Evolutionary conservation across 1,140 invertebrate species (phyloP).

Genomic region (Aporrectodea caliginosa): DNA sequence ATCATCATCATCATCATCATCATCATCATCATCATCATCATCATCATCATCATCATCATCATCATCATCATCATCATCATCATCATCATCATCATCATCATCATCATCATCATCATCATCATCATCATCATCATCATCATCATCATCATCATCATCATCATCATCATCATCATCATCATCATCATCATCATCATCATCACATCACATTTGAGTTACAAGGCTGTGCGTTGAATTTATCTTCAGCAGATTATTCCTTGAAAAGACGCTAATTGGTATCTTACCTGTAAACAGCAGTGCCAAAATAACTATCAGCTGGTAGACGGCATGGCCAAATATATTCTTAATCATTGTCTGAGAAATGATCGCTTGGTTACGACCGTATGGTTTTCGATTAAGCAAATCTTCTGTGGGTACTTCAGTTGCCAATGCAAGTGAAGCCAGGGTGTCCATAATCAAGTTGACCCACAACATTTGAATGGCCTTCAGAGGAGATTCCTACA

Average conservation of each 20-base stretch:
- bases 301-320: constrained; percentile 91
- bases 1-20: not conserved
- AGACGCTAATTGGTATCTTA: too few species aligned
- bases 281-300: constrained; percentile 62
- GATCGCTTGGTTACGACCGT: constrained; percentile 92
- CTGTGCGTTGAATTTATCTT: not conserved
- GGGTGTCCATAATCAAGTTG: constrained; percentile 97
- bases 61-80: not conserved
- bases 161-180: not conserved
- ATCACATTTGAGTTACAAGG: not conserved
- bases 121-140: constrained; percentile 1
- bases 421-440: constrained; percentile 91
- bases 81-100: not conserved
- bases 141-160: not conserved
- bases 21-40: not conserved
- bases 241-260: too few species aligned
- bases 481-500: constrained; percentile 62
- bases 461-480: constrained; percentile 99
- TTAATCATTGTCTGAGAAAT: constrained; percentile 99
- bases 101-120: not conserved
- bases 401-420: constrained; percentile 93
- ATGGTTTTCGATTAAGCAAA: constrained; percentile 86
- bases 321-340: constrained; percentile 92
- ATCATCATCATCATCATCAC: constrained; percentile 4
- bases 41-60: not conserved